Percentiles rank a stretch among this genome's conserved stretches.
Conservation (phyloP, 2,797 vertebrate species). For the Anguilla obscura region DNA sequence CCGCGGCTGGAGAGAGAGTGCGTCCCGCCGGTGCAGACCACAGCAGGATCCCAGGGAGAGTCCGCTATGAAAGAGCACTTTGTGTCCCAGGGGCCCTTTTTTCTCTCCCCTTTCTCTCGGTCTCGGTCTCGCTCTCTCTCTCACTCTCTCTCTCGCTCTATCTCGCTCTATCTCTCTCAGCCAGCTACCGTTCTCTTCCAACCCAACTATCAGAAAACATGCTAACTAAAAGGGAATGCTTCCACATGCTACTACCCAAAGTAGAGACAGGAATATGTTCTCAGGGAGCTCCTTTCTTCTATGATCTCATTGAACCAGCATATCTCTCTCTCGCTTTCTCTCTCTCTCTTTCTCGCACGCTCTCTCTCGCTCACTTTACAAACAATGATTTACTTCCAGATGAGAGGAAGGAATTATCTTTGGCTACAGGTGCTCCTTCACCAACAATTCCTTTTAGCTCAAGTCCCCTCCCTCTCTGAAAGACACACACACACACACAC, state of each 20-base stretch:
- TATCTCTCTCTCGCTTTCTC: neutral
- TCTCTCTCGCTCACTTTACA: neutral
- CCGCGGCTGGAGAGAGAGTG: slow-evolving; percentile 34
- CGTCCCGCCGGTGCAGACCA: neutral
- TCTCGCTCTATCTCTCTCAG: neutral
- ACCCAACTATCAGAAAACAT: slow-evolving; percentile 37
- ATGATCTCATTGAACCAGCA: neutral
- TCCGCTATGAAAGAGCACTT: slow-evolving; percentile 51
- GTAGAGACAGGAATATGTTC: slow-evolving; percentile 12
- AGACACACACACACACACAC: neutral
- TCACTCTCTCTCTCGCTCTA: neutral
- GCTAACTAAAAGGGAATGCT: slow-evolving; percentile 40
- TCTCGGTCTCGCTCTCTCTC: slow-evolving; percentile 22
- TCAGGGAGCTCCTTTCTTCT: slow-evolving; percentile 33
- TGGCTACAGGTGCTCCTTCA: slow-evolving; percentile 16
- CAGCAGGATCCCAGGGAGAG: slow-evolving; percentile 46
- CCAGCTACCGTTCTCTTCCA: slow-evolving; percentile 37
- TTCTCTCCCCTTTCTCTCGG: slow-evolving; percentile 13
- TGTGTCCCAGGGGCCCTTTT: slow-evolving; percentile 40
- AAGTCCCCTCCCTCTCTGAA: neutral
- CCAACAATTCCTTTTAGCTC: neutral
- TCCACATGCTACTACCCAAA: slow-evolving; percentile 24
- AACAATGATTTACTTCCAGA: slow-evolving; percentile 35
- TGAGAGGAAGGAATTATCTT: slow-evolving; percentile 20
- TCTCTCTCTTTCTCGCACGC: neutral